Evolutionary conservation across 1,140 invertebrate species (phyloP), one percentile per base, ranked within the genome.

Genomic region (Zaprionus capensis): DNA sequence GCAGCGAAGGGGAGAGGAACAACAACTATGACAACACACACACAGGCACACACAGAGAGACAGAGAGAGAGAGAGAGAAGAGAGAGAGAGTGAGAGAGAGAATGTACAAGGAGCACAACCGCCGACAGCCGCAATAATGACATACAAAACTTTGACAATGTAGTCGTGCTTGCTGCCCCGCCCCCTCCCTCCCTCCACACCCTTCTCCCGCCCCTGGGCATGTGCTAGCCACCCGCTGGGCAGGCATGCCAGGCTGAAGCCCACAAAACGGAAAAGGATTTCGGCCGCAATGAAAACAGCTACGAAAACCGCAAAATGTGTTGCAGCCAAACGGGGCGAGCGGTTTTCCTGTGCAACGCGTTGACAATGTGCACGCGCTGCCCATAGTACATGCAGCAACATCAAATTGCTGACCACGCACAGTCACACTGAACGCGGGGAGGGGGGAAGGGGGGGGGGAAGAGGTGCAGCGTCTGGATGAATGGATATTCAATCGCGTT

Each of bases 141-240:
- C 85, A 81, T 78, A 90, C 75, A 90, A 88, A 88, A 87, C 71
- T 90, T 88, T 85, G 81, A 90, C 84, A 88, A 80, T 90, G 84
- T 84, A 84, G 81, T 84, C 85, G 84, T 87, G 84, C 85, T 85
- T 87, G 69, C 57, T 67, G 66, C 51, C 46, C 69, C 24, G 31
- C 6, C 9, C 65, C 31, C 41, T 51, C 15, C n/a, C 56, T 22
- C 14, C 24, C 4, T 7, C 59, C 14, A 11, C 31, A n/a, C 20
- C 20, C 0, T 62, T 9, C 34, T 28, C 4, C 17, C 34, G 44
- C 28, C 28, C 22, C 34, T 41, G 20, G 7, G 31, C 34, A 11
- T 28, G 5, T 7, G 20, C 2, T 24, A 28, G 22, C 49, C 34
- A 1, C 36, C 36, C 38, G 41, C n/a, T 17, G 58, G 24, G 14